A percentile compares a stretch with the other conserved stretches of the same genome.
These are phyloP conservation scores for Sinelater perroti DNA, from an alignment of 2,888 invertebrate genomes.

Conservation along the genomic window DNA sequence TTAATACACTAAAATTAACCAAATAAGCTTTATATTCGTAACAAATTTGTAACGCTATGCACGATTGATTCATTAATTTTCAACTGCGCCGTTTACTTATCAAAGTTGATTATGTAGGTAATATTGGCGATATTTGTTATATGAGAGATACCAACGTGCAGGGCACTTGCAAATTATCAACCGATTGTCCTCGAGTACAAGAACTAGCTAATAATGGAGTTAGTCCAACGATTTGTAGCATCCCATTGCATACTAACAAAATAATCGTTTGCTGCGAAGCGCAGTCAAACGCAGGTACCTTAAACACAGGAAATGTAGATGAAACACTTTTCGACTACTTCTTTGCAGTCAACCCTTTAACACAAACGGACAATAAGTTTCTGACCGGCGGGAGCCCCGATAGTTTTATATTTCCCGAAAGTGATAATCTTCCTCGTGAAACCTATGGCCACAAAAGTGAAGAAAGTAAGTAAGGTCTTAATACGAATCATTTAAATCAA, in stretches of 20 bases:
- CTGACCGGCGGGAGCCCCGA: constrained; percentile 30
- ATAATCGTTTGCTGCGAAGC: constrained; percentile 55
- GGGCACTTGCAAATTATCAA: constrained; percentile 50
- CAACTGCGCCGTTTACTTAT: no score
- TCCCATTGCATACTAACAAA: constrained; percentile 45
- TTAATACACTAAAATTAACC: no score
- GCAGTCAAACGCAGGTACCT: constrained; percentile 30
- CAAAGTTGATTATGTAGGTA: constrained; percentile 28
- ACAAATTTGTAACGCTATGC: no score
- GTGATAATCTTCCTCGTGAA: constrained; percentile 5
- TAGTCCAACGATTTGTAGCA: constrained; percentile 52
- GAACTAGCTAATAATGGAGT: constrained; percentile 51
- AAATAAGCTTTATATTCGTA: no score
- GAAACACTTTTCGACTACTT: neutral
- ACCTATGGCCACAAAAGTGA: constrained; percentile 47
- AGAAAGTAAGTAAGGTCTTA: constrained; percentile 48
- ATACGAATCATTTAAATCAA: constrained; percentile 4
- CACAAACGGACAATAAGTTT: constrained; percentile 39
- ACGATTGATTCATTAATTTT: no score
- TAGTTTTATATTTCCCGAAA: constrained; percentile 41
- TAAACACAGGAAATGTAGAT: neutral
- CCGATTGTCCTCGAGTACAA: constrained; percentile 50
- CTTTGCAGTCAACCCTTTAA: constrained; percentile 5
- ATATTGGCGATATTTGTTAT: constrained; percentile 47
- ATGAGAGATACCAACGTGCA: constrained; percentile 41